Percentiles rank a stretch among this genome's conserved stretches.
Conservation (phyloP, 2,113 vertebrate species). For the Xerus inauris region DNA sequence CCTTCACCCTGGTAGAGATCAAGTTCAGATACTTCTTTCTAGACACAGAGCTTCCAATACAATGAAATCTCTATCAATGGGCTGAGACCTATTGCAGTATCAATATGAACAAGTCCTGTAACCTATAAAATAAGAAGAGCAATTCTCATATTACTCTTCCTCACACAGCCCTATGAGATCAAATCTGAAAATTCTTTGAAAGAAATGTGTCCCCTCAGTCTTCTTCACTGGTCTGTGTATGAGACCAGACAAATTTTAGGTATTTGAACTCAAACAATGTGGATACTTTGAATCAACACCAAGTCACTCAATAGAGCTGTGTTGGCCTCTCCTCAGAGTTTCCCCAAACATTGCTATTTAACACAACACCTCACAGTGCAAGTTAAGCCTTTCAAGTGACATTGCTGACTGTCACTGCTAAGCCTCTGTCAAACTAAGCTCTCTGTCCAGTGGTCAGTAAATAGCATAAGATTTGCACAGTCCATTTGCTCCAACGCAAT, state of each 20-base stretch:
- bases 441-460: conserved; percentile 58
- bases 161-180: not conserved
- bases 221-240: not conserved
- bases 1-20: not conserved
- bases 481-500: conserved; percentile 56
- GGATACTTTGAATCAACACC: not conserved
- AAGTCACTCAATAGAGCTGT: not conserved
- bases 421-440: conserved; percentile 52
- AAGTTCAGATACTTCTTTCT: not conserved
- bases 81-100: not conserved
- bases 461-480: conserved; percentile 56
- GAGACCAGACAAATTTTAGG: not conserved
- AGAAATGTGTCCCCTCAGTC: not conserved
- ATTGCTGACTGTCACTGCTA: not conserved
- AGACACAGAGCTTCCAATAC: not conserved
- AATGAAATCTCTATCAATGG: not conserved
- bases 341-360: conserved; percentile 15
- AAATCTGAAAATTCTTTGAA: not conserved
- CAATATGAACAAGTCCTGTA: conserved; percentile 11
- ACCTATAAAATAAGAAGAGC: conserved; percentile 23
- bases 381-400: conserved; percentile 40
- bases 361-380: not conserved
- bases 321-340: not conserved
- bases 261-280: not conserved
- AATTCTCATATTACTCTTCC: not conserved